Percentiles rank a stretch among this genome's conserved stretches.
These are phyloP conservation scores for Drosophila kanekoi DNA, from an alignment of 2,888 invertebrate species.

Conservation along the genomic window DNA sequence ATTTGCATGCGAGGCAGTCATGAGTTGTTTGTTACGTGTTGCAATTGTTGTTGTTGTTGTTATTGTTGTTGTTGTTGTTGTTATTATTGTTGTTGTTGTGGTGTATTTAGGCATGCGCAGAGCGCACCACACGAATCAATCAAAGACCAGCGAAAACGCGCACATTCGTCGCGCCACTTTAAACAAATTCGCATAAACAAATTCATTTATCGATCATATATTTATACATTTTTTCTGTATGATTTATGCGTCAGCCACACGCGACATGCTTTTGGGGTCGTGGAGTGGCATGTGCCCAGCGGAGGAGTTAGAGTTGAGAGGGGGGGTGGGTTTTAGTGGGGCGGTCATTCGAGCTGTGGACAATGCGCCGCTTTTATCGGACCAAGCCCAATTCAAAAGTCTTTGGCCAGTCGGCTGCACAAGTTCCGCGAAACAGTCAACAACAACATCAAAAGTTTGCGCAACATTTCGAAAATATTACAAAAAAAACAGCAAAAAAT, in stretches of 20 bases:
- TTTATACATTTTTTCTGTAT: conserved; percentile 38
- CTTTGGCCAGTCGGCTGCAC: conserved; percentile 57
- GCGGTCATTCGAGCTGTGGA: conserved; percentile 22
- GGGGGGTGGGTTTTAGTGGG: not conserved
- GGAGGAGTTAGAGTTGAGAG: no score
- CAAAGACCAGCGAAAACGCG: conserved; percentile 40
- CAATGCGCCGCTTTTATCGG: conserved; percentile 56
- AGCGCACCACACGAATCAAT: conserved; percentile 68
- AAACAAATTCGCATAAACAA: conserved; percentile 79
- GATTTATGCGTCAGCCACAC: conserved; percentile 77
- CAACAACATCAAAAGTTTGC: conserved; percentile 54
- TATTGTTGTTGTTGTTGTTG: conserved; percentile 20
- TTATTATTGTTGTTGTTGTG: conserved; percentile 16
- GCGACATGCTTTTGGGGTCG: conserved; percentile 53
- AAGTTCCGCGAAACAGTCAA: conserved; percentile 52
- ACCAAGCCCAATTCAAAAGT: conserved; percentile 20
- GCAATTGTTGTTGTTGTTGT: conserved; percentile 33
- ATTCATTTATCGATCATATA: conserved; percentile 71
- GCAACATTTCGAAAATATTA: conserved; percentile 65
- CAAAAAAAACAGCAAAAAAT: no score
- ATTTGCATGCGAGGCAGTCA: conserved; percentile 72
- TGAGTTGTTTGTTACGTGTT: conserved; percentile 38
- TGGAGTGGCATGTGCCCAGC: not conserved
- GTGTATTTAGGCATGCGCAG: conserved; percentile 55
- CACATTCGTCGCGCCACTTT: conserved; percentile 71